These are phyloP conservation scores for Hydrochoerus hydrochaeris DNA, from an alignment of 2,113 vertebrate genomes.

Conservation along the genomic window DNA sequence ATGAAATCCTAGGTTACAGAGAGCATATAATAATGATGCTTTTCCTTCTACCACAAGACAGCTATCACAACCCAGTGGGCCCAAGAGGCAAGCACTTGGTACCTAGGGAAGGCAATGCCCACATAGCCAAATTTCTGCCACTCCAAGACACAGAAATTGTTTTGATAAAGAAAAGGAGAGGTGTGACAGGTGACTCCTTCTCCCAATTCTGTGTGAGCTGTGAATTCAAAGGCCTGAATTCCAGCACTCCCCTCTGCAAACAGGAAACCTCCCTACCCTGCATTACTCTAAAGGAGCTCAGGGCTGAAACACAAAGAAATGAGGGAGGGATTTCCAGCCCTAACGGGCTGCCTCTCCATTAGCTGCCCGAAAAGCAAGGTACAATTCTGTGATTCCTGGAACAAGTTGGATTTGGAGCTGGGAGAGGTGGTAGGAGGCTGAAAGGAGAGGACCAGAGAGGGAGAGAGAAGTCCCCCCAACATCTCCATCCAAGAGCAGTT, in stretches of 20 bases:
- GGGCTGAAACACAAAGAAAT: not conserved
- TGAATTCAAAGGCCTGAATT: not conserved
- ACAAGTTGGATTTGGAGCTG: not conserved
- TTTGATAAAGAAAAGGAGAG: not conserved
- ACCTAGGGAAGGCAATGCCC: not conserved
- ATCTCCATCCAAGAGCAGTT: not conserved
- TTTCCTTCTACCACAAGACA: not conserved
- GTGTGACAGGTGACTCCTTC: not conserved
- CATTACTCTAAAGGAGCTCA: not conserved
- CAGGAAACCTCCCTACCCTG: not conserved
- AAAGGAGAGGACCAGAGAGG: not conserved
- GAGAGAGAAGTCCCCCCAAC: too few species aligned
- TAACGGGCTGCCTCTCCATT: not conserved
- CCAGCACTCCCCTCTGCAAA: not conserved
- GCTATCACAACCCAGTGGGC: not conserved
- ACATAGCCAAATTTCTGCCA: not conserved
- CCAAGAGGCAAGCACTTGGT: not conserved
- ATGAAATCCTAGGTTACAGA: not conserved
- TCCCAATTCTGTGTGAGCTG: not conserved
- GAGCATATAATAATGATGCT: not conserved
- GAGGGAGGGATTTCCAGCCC: not conserved
- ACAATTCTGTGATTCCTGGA: not conserved
- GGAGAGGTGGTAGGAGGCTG: not conserved
- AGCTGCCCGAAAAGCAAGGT: not conserved
- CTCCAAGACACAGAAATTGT: slow-evolving; percentile 20